Evolutionary conservation across 1,140 invertebrate species (phyloP), one percentile per base, ranked within the genome.

Genomic region (Anagrus nilaparvatae): DNA sequence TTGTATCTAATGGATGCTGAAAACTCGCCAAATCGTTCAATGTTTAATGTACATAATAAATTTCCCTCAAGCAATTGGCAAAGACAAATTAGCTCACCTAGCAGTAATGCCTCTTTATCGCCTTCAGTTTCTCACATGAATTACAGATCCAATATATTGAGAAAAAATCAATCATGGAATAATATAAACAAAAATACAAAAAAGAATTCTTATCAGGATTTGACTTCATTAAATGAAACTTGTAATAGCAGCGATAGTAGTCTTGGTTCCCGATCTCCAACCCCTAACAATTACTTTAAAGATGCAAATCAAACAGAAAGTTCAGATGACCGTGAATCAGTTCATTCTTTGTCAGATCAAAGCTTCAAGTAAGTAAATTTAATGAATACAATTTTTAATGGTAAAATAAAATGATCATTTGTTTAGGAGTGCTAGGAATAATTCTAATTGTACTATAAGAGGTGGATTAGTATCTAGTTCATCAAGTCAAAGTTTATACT

Each of bases 311-410:
- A 58, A 40, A 61, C 59, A 14, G 64, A 67, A 44, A 65, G 56
- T 43, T 67, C 59, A 16, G 65, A 69, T 29, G 66, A 69, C 39
- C 53, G 56, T n/a, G 64, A 69, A 31, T 69, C 63, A 17, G 40
- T 63, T 12, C 42, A 51, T 39, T 67, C 63, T 19, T 51, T 51
- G 5, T 47, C 56, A 6, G 61, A 65, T 18, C 57, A 55, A 21
- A 49, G 36, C 9, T 53, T 54, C 39, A 63, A 63, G 61, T 64
- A 48, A 17, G 53, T 54, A 42, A 34, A 30, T 25, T 32, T 21
- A 12, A 13, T 7, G 19, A 5, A 5, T 9, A n/a, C n/a, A n/a
- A n/a, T n/a, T n/a, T n/a, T n/a, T n/a, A n/a, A n/a, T n/a, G n/a
- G n/a, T n/a, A n/a, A n/a, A n/a, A n/a, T n/a, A n/a, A n/a, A n/a